Conservation (phyloP, 2,113 vertebrate species). For the Sphaerodactylus townsendi region DNA sequence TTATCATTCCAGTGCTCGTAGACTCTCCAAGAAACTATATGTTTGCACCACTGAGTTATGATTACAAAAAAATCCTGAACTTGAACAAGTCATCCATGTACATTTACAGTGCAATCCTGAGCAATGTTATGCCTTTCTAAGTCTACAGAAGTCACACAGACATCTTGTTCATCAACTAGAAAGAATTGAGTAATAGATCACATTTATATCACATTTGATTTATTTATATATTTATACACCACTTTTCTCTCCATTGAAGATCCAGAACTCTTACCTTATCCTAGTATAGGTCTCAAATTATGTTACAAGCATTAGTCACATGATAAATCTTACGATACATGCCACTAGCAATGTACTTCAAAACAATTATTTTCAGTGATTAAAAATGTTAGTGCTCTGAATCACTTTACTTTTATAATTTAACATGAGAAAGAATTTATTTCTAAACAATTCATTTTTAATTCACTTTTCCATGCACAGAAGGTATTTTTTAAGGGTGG, state of each 20-base stretch:
- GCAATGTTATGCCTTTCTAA: background rate
- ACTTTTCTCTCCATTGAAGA: too few species aligned
- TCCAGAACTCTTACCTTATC: too few species aligned
- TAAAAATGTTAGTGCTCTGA: background rate
- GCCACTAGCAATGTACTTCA: background rate
- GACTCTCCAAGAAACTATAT: background rate
- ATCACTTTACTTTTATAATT: background rate
- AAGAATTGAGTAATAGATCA: background rate
- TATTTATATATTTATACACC: too few species aligned
- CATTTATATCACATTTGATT: background rate
- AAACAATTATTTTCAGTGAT: background rate
- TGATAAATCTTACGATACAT: background rate
- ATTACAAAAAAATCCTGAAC: background rate
- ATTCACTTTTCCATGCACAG: background rate
- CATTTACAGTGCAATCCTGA: background rate
- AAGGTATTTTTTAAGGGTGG: background rate
- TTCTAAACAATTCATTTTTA: background rate
- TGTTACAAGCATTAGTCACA: background rate
- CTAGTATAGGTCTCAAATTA: background rate
- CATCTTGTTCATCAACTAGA: background rate
- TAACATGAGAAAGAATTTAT: background rate
- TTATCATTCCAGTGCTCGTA: background rate
- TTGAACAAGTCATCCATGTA: background rate
- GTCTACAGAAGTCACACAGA: too few species aligned
- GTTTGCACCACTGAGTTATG: background rate